A percentile compares a stretch with the other conserved stretches of the same genome.
These are phyloP conservation scores for Reinhardtius hippoglossoides DNA, from an alignment of 2,113 vertebrate genomes.

Conservation along the genomic window DNA sequence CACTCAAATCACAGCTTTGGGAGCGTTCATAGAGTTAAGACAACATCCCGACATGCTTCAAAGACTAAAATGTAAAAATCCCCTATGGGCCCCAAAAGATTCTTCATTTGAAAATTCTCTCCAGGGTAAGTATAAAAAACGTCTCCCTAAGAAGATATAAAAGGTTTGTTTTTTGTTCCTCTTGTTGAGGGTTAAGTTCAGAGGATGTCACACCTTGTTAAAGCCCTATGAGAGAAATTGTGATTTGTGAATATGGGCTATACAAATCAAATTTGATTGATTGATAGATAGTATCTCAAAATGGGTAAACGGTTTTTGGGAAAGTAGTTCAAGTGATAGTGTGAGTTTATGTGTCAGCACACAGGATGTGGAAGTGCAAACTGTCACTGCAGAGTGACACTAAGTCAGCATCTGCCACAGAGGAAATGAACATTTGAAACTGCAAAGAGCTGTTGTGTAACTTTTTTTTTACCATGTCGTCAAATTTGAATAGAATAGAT, in stretches of 20 bases:
- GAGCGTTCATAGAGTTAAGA: not conserved
- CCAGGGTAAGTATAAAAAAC: not conserved
- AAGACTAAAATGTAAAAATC: not conserved
- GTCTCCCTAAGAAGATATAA: too few species aligned
- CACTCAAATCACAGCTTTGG: not conserved
- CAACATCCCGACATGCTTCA: not conserved
- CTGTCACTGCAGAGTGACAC: not conserved
- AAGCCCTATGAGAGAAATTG: too few species aligned
- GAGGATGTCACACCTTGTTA: too few species aligned
- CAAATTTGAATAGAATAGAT: not conserved
- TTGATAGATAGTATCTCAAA: not conserved
- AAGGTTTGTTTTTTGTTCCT: too few species aligned
- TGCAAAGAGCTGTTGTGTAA: not conserved
- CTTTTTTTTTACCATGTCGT: not conserved
- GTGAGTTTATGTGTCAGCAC: not conserved
- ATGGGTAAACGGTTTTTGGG: too few species aligned
- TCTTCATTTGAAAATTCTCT: not conserved
- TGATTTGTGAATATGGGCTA: too few species aligned
- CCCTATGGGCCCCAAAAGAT: too few species aligned
- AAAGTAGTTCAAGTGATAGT: not conserved
- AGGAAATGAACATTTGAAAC: not conserved
- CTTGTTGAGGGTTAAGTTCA: too few species aligned
- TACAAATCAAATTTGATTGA: too few species aligned
- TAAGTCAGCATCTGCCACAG: conserved; percentile 12
- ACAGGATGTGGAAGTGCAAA: not conserved